Percentiles rank a stretch among this genome's conserved stretches.
These are phyloP conservation scores for Siphlonurus alternatus DNA, from an alignment of 2,888 invertebrate genomes.

Conservation along the genomic window DNA sequence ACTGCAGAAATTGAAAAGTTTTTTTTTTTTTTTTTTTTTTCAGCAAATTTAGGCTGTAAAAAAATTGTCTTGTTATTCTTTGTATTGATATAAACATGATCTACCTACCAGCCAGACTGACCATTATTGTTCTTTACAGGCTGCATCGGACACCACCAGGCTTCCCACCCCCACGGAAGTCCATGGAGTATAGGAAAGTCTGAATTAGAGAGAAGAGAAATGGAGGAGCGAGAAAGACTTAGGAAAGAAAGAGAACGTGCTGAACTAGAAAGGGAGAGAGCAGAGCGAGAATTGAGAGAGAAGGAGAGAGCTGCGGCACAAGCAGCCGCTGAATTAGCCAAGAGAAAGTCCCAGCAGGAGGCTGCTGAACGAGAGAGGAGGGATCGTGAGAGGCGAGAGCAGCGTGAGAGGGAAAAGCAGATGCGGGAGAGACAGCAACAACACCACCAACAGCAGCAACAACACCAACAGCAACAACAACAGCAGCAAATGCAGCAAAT, in stretches of 20 bases:
- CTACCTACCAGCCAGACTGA: background rate
- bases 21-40: too few relatives aligned
- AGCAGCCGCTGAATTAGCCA: constrained; percentile 22
- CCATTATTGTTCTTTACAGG: constrained; percentile 17
- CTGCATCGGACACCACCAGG: constrained; percentile 40
- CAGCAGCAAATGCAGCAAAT: background rate
- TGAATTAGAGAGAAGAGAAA: background rate
- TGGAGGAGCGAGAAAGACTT: constrained; percentile 38
- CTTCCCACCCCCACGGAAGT: constrained; percentile 27
- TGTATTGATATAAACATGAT: constrained; percentile 4
- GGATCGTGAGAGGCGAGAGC: constrained; percentile 35
- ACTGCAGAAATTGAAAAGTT: too few relatives aligned
- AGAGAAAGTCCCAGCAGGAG: constrained; percentile 30
- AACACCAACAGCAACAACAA: constrained; percentile 21
- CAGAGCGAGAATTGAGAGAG: constrained; percentile 21
- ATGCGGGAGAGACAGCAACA: constrained; percentile 37
- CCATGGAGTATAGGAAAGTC: constrained; percentile 1
- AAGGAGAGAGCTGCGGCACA: constrained; percentile 29
- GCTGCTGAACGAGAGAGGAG: constrained; percentile 40
- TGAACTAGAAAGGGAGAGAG: constrained; percentile 36
- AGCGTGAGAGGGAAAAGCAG: constrained; percentile 27
- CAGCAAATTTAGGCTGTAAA: too few relatives aligned
- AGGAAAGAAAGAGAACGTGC: constrained; percentile 34
- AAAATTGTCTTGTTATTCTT: constrained; percentile 18
- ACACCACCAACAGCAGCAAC: constrained; percentile 26